Evolutionary conservation across 2,113 vertebrate genomes (phyloP).

Genomic region (Colistium nudipinnis): DNA sequence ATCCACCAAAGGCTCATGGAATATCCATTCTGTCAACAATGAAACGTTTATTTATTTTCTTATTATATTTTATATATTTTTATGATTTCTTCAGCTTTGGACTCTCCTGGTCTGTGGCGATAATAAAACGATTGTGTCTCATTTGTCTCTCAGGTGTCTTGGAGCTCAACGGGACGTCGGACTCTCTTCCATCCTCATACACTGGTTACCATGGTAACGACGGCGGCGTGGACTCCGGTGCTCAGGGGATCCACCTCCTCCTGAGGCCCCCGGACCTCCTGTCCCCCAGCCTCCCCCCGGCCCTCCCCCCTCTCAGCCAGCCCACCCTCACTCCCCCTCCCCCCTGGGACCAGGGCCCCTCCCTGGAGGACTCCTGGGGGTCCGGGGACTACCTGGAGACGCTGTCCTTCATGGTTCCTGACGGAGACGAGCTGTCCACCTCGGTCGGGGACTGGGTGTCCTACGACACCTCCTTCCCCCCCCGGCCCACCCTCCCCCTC

Average conservation of each 20-base stretch:
- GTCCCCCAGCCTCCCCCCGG: conserved; percentile 79
- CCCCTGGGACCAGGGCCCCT: conserved; percentile 72
- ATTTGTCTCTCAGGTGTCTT: conserved; percentile 42
- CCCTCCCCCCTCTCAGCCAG: conserved; percentile 68
- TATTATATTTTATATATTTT: no score
- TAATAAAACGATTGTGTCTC: neutral
- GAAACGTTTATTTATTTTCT: no score
- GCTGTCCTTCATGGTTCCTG: conserved; percentile 77
- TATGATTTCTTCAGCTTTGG: no score
- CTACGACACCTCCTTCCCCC: conserved; percentile 73
- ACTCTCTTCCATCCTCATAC: conserved; percentile 38
- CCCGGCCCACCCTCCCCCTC: conserved; percentile 72
- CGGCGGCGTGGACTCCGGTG: conserved; percentile 60
- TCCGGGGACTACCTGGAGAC: conserved; percentile 89
- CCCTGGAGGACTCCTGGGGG: conserved; percentile 83
- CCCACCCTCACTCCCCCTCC: conserved; percentile 78
- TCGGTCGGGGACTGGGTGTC: conserved; percentile 67
- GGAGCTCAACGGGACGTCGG: conserved; percentile 48
- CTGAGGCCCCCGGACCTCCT: conserved; percentile 79
- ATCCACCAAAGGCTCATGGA: no score
- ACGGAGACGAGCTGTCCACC: conserved; percentile 79
- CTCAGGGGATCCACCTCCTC: conserved; percentile 83
- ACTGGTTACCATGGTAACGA: conserved; percentile 49
- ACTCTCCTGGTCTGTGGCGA: no score
- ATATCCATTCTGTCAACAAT: no score